These are phyloP conservation scores for Neopipo cinnamomea DNA, from an alignment of 2,113 vertebrate genomes.

Conservation along the genomic window DNA sequence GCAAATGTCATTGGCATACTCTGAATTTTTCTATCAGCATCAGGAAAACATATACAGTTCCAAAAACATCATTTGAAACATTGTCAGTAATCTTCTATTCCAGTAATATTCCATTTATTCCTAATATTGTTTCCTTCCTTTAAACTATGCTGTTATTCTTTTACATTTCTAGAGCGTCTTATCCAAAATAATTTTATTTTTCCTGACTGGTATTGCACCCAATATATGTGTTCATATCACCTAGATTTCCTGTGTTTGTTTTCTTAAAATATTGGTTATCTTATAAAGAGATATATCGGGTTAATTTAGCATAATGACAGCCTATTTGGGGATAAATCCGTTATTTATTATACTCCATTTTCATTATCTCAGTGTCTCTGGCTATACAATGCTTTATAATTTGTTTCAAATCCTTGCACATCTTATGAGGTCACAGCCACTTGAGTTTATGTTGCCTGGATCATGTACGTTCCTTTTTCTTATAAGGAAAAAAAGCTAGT, in stretches of 20 bases:
- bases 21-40: neutral
- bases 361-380: neutral
- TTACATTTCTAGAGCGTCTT: neutral
- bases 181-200: neutral
- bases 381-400: neutral
- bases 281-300: neutral
- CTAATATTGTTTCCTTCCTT: neutral
- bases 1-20: neutral
- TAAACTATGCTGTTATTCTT: neutral
- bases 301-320: neutral
- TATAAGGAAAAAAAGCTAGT: neutral
- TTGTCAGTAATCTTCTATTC: neutral
- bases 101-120: neutral
- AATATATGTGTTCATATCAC: neutral
- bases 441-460: neutral
- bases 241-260: neutral
- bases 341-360: neutral
- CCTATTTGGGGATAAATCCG: neutral
- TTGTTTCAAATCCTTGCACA: neutral
- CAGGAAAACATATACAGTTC: neutral
- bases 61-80: neutral
- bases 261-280: neutral
- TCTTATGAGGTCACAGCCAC: neutral
- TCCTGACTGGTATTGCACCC: neutral
- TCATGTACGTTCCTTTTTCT: neutral